These are phyloP conservation scores for Alloscopus bannaensis DNA, from an alignment of 2,888 invertebrate species.

Conservation along the genomic window DNA sequence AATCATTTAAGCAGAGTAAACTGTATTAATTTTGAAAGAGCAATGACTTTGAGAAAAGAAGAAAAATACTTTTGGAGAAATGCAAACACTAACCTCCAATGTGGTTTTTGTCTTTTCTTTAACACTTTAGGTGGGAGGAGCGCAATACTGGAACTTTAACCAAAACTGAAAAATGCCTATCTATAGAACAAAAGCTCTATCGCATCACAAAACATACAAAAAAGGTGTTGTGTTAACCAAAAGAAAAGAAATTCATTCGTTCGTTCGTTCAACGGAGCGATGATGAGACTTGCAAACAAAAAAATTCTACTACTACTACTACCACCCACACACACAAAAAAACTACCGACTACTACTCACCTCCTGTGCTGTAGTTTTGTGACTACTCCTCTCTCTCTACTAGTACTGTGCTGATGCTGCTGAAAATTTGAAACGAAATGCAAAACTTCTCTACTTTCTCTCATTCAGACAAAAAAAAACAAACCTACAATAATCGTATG, in stretches of 20 bases:
- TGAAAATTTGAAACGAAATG: slow-evolving; percentile 50
- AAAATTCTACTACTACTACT: slow-evolving; percentile 59
- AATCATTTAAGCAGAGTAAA: too few relatives aligned
- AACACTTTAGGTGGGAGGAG: slow-evolving; percentile 73
- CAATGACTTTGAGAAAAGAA: slow-evolving; percentile 53
- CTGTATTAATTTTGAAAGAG: slow-evolving; percentile 27
- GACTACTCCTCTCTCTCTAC: slow-evolving; percentile 64
- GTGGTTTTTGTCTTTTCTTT: slow-evolving; percentile 73
- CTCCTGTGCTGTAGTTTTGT: slow-evolving; percentile 66
- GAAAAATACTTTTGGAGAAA: slow-evolving; percentile 54
- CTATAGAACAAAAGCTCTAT: slow-evolving; percentile 68
- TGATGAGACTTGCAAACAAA: slow-evolving; percentile 67
- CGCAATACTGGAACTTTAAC: slow-evolving; percentile 73
- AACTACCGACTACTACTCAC: slow-evolving; percentile 68
- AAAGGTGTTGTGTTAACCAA: slow-evolving; percentile 72
- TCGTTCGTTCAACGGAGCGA: slow-evolving; percentile 69
- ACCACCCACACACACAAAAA: slow-evolving; percentile 62
- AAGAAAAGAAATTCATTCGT: slow-evolving; percentile 44
- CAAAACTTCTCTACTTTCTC: slow-evolving; percentile 58
- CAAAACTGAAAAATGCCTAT: slow-evolving; percentile 68
- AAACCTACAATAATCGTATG: not conserved
- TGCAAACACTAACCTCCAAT: slow-evolving; percentile 71
- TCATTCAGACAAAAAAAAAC: slow-evolving; percentile 29
- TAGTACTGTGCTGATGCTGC: slow-evolving; percentile 63
- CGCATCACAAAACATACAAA: slow-evolving; percentile 68